Conservation (phyloP, 2,113 vertebrate species). For the Circaetus cinerascens region DNA sequence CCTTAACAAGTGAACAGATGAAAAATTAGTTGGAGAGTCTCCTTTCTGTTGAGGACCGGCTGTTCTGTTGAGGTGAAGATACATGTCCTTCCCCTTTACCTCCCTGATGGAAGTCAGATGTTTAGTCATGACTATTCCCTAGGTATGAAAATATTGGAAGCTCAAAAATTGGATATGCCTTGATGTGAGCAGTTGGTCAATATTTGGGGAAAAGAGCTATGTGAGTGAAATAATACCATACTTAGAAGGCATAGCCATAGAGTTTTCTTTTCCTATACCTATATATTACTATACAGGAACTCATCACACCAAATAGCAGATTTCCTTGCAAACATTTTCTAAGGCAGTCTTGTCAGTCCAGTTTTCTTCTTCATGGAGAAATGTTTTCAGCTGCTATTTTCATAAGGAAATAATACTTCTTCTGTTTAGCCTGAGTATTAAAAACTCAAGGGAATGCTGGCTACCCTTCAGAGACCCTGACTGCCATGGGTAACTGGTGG, state of each 20-base stretch:
- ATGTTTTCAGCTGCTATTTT: neutral
- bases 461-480: neutral
- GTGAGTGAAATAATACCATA: neutral
- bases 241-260: neutral
- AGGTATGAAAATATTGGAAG: neutral
- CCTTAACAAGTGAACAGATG: neutral
- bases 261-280: neutral
- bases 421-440: neutral
- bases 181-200: neutral
- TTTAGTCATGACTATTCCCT: neutral
- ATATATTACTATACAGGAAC: neutral
- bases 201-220: neutral
- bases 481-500: neutral
- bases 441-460: neutral
- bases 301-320: neutral
- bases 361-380: neutral
- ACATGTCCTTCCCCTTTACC: neutral
- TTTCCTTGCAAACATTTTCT: neutral
- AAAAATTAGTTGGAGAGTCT: neutral
- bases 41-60: neutral
- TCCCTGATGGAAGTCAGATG: fast-evolving
- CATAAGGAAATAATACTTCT: neutral
- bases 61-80: neutral
- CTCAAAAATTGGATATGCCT: neutral
- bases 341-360: neutral